Evolutionary conservation across 2,888 invertebrate species (phyloP), one percentile per base, ranked within the genome.

Genomic region (Torymus tubicola): DNA sequence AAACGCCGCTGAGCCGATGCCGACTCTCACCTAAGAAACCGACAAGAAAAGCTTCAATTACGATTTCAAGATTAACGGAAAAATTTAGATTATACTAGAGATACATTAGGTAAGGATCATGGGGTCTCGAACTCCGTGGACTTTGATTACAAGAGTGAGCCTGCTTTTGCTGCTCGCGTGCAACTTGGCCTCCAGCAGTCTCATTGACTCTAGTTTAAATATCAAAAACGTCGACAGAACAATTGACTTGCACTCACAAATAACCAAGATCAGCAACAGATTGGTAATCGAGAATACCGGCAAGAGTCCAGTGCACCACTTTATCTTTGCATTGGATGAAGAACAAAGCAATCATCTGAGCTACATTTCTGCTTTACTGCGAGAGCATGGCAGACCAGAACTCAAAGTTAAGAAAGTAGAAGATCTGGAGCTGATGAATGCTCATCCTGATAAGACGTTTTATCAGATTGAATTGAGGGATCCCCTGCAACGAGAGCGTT

Each of bases 191-290:
- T 61, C 18, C 12, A 16, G 73, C 55, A 71, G 21, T 14, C 31
- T 58, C 1, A 57, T 88, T 14, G 86, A 88, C 57, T 69, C 92
- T 83, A 93, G 94, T 84, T 87, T 96, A 83, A 92, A 93, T 81
- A 92, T 96, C 82, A 95, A 94, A 90, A 96, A 96, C 93, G 96
- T 96, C 21, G 97, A 98, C 83, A 93, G 97, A 88, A 94, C 94
- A 70, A 94, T 99, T 85, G 98, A 99, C 91, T 92, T 98, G 84
- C 93, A 96, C 8, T 95, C 97, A 10, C 98, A 98, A 91, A 93
- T 99, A 80, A 97, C 97, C 2, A 98, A 97, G 92, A 94, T 96
- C 74, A 92, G 94, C 14, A 92, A 94, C 53, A 95, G 95, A 91
- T 93, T 98, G 87, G 95, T 95, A 84, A 89, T 98, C 85, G 96